Percentiles rank a stretch among this genome's conserved stretches.
phyloP scores from a whole-genome alignment of 1,140 invertebrate genomes.

The Sitobion miscanthi region DNA sequence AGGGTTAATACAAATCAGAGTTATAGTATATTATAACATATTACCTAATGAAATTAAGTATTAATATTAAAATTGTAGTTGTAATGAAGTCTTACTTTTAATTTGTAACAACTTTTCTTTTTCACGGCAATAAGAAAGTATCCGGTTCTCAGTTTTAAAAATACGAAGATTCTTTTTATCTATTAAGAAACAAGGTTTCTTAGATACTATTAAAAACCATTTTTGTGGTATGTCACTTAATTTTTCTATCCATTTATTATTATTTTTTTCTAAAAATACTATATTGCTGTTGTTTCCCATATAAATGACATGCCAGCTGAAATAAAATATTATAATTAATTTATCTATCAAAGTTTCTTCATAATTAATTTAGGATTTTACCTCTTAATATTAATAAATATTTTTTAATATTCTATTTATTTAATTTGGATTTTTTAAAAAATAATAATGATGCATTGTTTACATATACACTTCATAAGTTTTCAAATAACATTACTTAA shows the following conservation, averaged over 20 bases:
- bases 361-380: too few relatives aligned
- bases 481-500: too few relatives aligned
- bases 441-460: too few relatives aligned
- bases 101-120: constrained; percentile 45
- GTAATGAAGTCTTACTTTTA: constrained; percentile 30
- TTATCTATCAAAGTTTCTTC: too few relatives aligned
- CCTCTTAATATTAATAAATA: too few relatives aligned
- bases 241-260: constrained; percentile 39
- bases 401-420: too few relatives aligned
- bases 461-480: too few relatives aligned
- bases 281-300: constrained; percentile 39
- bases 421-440: too few relatives aligned
- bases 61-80: not conserved
- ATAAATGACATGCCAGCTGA: constrained; percentile 18
- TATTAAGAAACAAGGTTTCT: constrained; percentile 15
- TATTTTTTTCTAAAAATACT: constrained; percentile 37
- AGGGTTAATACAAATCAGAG: not conserved
- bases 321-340: constrained; percentile 1
- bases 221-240: constrained; percentile 36
- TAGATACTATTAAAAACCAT: constrained; percentile 10
- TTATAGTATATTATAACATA: not conserved
- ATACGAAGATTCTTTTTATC: not conserved
- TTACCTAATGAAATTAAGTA: not conserved
- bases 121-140: constrained; percentile 35
- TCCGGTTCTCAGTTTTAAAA: constrained; percentile 12